phyloP scores from a whole-genome alignment of 2,888 invertebrate genomes.

The Heteromurus nitidus region DNA sequence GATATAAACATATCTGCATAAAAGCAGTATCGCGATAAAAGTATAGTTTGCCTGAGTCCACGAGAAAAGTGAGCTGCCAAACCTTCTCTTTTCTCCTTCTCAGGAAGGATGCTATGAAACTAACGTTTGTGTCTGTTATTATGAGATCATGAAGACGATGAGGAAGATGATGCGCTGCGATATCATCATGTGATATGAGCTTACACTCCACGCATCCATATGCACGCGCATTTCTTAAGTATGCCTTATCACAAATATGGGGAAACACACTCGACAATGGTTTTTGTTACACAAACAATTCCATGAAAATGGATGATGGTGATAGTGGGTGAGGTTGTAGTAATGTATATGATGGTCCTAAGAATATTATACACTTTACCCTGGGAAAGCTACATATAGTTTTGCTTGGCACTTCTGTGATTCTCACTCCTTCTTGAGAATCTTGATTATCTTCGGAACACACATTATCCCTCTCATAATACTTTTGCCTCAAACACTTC shows the following conservation, averaged over 20 bases:
- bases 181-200: neutral
- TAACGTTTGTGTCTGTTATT: conserved; percentile 1
- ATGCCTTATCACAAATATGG: no score
- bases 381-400: no score
- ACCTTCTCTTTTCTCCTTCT: neutral
- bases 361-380: no score
- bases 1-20: no score
- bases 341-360: conserved; percentile 3
- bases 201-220: neutral
- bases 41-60: no score
- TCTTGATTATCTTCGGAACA: conserved; percentile 23
- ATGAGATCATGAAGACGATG: conserved; percentile 12
- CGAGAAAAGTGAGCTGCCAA: neutral
- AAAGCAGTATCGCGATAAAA: no score
- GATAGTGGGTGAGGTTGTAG: neutral
- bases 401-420: conserved; percentile 9
- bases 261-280: neutral
- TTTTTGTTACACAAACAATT: neutral
- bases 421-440: neutral
- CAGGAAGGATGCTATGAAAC: neutral
- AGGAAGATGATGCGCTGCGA: conserved; percentile 6
- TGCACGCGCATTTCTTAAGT: no score
- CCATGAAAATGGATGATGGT: neutral
- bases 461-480: conserved; percentile 27
- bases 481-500: conserved; percentile 25